Evolutionary conservation across 2,797 vertebrate genomes (phyloP), one percentile per base, ranked within the genome.

Genomic region (Thalassophryne amazonica): DNA sequence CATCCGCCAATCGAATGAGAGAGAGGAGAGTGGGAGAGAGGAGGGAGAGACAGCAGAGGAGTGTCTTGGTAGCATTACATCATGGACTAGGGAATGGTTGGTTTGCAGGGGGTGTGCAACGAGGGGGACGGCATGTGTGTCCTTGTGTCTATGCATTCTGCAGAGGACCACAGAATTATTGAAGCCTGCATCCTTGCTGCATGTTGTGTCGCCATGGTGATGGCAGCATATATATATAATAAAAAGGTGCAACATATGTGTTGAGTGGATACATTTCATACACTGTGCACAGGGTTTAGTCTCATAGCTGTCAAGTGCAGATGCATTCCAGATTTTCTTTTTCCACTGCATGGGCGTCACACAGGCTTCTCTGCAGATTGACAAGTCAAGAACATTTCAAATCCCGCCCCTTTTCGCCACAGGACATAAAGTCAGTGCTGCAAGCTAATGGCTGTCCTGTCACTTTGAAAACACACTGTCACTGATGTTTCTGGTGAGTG

Each of bases 21-120:
- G 53, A 78, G 70, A 78, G 64, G 73, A 64, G 77, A 63, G 79
- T 73, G 77, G 49, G 65, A 68, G 76, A 60, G 60, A 51, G 52
- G 73, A 68, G 82, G 60, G 75, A 69, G 73, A 69, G 60, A 45
- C 59, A 39, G 80, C 53, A 78, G 67, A 80, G 83, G 84, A 87
- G 81, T 73, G 82, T 82, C 85, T 73, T 87, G 73, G 41, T 67
- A 78, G 78, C 87, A 89, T 89, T 88, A 89, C 87, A 86, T 88
- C 87, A 89, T 89, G 75, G 83, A 73, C 76, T 59, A 63, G 57
- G 72, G 69, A 84, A 76, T 34, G 63, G 71, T 47, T 64, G 85
- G 72, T 82, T 84, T 85, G 83, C 75, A 80, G 78, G 65, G 77
- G 75, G 81, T 78, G 81, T 72, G 73, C 46, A 76, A 62, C 13